Evolutionary conservation across 2,797 vertebrate genomes (phyloP).

Genomic region (Sus cebifrons): DNA sequence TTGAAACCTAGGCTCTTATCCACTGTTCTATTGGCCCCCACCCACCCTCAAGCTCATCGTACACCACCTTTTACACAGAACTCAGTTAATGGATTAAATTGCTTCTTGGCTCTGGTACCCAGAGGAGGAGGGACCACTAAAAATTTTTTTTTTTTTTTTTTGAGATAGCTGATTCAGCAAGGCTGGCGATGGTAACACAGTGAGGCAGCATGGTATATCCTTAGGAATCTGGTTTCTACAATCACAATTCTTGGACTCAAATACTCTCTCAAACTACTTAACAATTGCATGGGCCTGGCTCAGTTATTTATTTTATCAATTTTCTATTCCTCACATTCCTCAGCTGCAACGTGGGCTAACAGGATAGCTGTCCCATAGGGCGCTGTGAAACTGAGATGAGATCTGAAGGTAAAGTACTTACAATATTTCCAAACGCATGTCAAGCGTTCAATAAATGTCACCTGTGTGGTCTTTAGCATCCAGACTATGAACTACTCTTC

Average conservation of each 20-base stretch:
- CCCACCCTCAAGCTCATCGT: neutral
- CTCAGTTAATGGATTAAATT: neutral
- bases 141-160: neutral
- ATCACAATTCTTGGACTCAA: neutral
- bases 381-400: neutral
- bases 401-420: neutral
- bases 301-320: neutral
- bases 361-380: neutral
- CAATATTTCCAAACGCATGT: neutral
- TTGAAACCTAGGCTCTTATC: neutral
- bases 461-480: neutral
- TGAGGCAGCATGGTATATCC: neutral
- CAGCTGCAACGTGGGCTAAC: neutral
- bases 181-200: neutral
- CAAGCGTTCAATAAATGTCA: neutral
- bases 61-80: neutral
- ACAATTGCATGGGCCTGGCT: neutral
- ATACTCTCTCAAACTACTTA: neutral
- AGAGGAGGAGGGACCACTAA: neutral
- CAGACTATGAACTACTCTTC: neutral
- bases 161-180: neutral
- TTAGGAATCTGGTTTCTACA: neutral
- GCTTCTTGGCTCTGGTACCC: neutral
- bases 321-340: neutral
- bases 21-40: neutral